phyloP scores from a whole-genome alignment of 2,113 vertebrate species.

The Rhynchomys soricoides region DNA sequence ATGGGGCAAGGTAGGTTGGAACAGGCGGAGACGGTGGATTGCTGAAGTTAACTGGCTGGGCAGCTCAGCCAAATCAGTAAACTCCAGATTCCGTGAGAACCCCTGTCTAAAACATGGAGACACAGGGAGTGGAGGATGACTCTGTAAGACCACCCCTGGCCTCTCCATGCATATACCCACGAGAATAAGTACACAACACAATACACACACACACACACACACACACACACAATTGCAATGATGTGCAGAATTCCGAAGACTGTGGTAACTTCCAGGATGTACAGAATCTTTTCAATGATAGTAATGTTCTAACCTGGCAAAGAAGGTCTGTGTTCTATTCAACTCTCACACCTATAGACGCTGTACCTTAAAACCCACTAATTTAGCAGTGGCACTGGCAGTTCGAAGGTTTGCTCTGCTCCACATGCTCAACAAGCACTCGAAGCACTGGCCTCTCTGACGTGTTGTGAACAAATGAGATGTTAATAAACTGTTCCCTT shows the following conservation, averaged over 20 bases:
- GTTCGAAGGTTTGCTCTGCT: not conserved
- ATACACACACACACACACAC: not conserved
- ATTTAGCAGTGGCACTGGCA: not conserved
- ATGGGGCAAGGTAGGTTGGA: not conserved
- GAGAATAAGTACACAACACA: not conserved
- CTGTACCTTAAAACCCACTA: not conserved
- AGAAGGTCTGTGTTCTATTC: not conserved
- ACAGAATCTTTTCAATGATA: not conserved
- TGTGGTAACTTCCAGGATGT: not conserved
- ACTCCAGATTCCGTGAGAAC: not conserved
- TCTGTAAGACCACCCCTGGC: not conserved
- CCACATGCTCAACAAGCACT: not conserved
- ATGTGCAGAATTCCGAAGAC: not conserved
- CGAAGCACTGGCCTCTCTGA: not conserved
- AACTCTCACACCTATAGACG: not conserved
- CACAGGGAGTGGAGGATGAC: not conserved
- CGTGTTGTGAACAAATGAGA: not conserved
- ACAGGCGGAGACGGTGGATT: not conserved
- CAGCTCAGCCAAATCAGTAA: not conserved
- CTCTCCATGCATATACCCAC: not conserved
- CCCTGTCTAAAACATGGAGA: not conserved
- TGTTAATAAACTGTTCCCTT: not conserved
- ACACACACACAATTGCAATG: not conserved
- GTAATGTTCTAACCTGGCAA: not conserved
- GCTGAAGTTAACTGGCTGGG: not conserved